Conservation (phyloP, 2,113 vertebrate genomes). For the Perca fluviatilis region DNA sequence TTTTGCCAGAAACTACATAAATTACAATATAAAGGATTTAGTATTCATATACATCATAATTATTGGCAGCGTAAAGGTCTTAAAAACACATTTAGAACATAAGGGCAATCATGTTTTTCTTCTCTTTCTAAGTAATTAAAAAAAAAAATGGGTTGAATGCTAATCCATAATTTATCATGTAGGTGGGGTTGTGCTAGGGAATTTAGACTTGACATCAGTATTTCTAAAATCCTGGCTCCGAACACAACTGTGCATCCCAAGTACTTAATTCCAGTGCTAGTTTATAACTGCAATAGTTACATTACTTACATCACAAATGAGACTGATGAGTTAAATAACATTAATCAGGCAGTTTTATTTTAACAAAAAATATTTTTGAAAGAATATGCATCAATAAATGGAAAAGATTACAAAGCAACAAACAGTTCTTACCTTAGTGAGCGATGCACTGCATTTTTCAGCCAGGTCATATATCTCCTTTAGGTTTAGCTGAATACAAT, state of each 20-base stretch:
- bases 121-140: background rate
- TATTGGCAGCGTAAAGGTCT: background rate
- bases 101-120: background rate
- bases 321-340: background rate
- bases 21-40: no score
- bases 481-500: background rate
- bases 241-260: no score
- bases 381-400: background rate
- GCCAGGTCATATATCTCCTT: background rate
- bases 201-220: no score
- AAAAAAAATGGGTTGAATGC: no score
- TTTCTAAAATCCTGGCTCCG: no score
- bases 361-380: no score
- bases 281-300: no score
- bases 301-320: background rate
- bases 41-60: background rate
- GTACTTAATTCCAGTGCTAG: no score
- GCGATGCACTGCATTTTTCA: rapidly evolving
- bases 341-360: no score
- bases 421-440: background rate
- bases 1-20: no score
- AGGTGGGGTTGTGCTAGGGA: no score
- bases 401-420: background rate
- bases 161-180: no score
- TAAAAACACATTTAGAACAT: background rate